Percentiles rank a stretch among this genome's conserved stretches.
phyloP scores from a whole-genome alignment of 2,888 invertebrate species.

The Hirtodrosophila duncani region DNA sequence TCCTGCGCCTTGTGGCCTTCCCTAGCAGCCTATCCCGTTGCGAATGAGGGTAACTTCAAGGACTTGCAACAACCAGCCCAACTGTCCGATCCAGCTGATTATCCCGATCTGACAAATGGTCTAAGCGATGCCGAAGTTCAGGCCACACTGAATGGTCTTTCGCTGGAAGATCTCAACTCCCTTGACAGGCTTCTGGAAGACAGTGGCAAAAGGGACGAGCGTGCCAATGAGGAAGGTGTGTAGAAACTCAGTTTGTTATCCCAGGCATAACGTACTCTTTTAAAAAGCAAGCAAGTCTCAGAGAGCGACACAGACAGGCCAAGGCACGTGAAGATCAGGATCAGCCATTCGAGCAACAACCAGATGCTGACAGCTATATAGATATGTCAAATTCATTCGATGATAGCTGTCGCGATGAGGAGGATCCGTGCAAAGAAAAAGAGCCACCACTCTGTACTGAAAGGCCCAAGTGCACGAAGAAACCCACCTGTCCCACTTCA shows the following conservation, averaged over 20 bases:
- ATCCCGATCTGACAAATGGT: conserved; percentile 55
- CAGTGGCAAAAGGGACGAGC: conserved; percentile 31
- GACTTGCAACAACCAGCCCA: neutral
- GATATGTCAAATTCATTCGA: neutral
- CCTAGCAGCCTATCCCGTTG: conserved; percentile 32
- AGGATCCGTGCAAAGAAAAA: conserved; percentile 26
- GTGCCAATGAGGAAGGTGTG: conserved; percentile 34
- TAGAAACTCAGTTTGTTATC: neutral
- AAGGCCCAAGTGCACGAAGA: conserved; percentile 27
- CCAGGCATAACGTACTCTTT: conserved; percentile 13
- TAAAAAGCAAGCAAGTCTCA: conserved; percentile 47
- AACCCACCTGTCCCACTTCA: conserved; percentile 4
- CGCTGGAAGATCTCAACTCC: conserved; percentile 63
- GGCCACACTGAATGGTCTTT: conserved; percentile 63
- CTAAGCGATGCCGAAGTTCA: conserved; percentile 71
- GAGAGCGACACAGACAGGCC: conserved; percentile 21
- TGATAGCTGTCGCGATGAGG: conserved; percentile 42
- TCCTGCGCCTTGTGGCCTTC: neutral
- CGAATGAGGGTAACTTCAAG: conserved; percentile 10
- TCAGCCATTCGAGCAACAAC: conserved; percentile 15
- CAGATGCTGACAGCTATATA: too few relatives aligned
- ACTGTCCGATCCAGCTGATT: conserved; percentile 23
- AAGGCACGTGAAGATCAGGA: conserved; percentile 17
- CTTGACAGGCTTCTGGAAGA: conserved; percentile 65
- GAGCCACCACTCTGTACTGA: too few relatives aligned